These are phyloP conservation scores for Drosophila meridionalis DNA, from an alignment of 2,888 invertebrate genomes.

Conservation along the genomic window DNA sequence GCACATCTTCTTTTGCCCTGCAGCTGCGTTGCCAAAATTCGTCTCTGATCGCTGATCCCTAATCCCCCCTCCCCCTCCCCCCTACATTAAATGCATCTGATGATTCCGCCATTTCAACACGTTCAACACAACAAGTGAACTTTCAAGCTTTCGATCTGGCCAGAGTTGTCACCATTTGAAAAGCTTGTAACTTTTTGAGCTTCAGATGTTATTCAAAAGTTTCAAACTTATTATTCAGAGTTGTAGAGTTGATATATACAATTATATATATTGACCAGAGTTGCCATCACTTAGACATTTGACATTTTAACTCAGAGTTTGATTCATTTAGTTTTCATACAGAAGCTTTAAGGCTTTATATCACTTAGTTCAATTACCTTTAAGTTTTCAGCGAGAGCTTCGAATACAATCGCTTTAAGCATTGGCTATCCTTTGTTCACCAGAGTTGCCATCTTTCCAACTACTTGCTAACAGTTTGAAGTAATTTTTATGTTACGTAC, in stretches of 20 bases:
- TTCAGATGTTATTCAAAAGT: not conserved
- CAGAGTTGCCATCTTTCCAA: not conserved
- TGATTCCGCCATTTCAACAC: slow-evolving; percentile 1
- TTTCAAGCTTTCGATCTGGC: not conserved
- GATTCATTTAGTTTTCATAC: not conserved
- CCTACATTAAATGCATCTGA: not conserved
- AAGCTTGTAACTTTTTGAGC: not conserved
- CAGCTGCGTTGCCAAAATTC: slow-evolving; percentile 37
- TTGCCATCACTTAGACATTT: not conserved
- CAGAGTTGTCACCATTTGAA: not conserved
- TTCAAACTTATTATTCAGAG: not conserved
- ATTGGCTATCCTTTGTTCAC: not conserved
- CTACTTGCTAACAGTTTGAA: not conserved
- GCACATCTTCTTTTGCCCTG: slow-evolving; percentile 15
- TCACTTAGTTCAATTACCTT: no score
- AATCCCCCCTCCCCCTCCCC: not conserved
- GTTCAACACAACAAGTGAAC: not conserved
- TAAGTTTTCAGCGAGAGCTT: no score
- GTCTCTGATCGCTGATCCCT: not conserved
- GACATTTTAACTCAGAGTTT: not conserved
- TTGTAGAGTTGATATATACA: not conserved
- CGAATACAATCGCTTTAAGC: no score
- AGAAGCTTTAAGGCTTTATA: not conserved
- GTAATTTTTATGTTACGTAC: no score
- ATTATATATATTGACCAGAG: not conserved